Percentiles rank a stretch among this genome's conserved stretches.
phyloP scores from a whole-genome alignment of 2,113 vertebrate species.

The Hydropotes inermis region DNA sequence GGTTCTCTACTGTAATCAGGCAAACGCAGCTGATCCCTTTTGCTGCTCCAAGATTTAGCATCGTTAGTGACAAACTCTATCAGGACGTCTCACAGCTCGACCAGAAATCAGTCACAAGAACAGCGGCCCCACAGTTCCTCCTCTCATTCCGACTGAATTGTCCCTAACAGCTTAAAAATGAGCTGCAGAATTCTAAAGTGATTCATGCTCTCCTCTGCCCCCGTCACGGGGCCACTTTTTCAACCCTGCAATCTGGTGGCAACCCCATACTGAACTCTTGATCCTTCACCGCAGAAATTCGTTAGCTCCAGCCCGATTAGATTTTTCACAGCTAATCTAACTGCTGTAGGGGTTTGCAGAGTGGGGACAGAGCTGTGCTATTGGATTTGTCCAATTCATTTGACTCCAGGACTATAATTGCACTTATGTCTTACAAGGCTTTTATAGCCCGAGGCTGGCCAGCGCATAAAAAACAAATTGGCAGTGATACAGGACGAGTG shows the following conservation, averaged over 20 bases:
- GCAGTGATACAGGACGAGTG: constrained; percentile 84
- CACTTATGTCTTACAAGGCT: constrained; percentile 90
- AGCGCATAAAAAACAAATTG: constrained; percentile 92
- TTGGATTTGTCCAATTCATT: constrained; percentile 92
- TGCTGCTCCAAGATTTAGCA: constrained; percentile 71
- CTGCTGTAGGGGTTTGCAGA: constrained; percentile 88
- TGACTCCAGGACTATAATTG: constrained; percentile 94
- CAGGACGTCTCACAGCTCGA: constrained; percentile 86
- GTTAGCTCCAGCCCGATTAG: constrained; percentile 87
- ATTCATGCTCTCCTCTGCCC: constrained; percentile 88
- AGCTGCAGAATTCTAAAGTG: constrained; percentile 85
- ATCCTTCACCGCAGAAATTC: constrained; percentile 87
- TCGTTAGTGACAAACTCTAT: constrained; percentile 80
- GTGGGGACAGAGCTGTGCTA: constrained; percentile 88
- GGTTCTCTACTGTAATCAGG: constrained; percentile 69
- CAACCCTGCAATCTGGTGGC: constrained; percentile 82
- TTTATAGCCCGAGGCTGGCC: constrained; percentile 88
- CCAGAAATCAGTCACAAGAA: constrained; percentile 88
- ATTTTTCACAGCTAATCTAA: constrained; percentile 89
- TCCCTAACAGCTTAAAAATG: constrained; percentile 88
- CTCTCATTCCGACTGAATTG: constrained; percentile 81
- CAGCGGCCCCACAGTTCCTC: constrained; percentile 80
- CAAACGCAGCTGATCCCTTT: constrained; percentile 72
- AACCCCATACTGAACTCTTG: constrained; percentile 87
- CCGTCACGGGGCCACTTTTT: constrained; percentile 88